These are phyloP conservation scores for Pseudomugil tenellus DNA, from an alignment of 2,797 vertebrate species.

Conservation along the genomic window DNA sequence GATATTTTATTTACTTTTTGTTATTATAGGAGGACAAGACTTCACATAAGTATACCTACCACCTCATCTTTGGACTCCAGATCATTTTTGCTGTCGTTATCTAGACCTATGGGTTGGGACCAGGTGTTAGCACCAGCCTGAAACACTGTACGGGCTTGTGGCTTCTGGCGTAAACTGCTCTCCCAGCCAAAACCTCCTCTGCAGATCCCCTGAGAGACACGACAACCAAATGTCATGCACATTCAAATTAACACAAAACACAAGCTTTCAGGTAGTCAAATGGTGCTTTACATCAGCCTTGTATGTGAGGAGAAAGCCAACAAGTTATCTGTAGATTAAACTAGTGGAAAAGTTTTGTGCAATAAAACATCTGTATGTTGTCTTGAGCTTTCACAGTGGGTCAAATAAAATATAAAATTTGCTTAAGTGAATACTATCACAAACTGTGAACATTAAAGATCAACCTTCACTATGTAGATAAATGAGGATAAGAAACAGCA, in stretches of 20 bases:
- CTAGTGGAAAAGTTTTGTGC: neutral
- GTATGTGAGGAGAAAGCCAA: neutral
- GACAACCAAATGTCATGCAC: conserved; percentile 49
- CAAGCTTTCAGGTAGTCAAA: neutral
- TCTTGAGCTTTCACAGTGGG: neutral
- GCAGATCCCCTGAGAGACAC: conserved; percentile 74
- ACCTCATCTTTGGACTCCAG: conserved; percentile 62
- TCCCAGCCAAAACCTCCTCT: conserved; percentile 80
- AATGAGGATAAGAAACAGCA: neutral
- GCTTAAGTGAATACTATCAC: neutral
- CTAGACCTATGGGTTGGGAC: conserved; percentile 58
- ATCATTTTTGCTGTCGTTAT: conserved; percentile 56
- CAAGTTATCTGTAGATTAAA: conserved; percentile 22
- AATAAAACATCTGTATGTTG: neutral
- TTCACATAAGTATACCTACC: conserved; percentile 75
- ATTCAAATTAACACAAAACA: conserved; percentile 27
- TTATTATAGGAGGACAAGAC: neutral
- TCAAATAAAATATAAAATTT: neutral
- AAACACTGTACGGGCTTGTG: conserved; percentile 78
- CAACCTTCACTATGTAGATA: neutral
- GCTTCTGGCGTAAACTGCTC: conserved; percentile 82
- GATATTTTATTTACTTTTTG: neutral
- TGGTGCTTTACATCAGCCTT: neutral
- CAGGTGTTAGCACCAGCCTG: conserved; percentile 78
- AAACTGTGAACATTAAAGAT: neutral